Evolutionary conservation across 2,113 vertebrate species (phyloP).

Genomic region (Noctilio leporinus): DNA sequence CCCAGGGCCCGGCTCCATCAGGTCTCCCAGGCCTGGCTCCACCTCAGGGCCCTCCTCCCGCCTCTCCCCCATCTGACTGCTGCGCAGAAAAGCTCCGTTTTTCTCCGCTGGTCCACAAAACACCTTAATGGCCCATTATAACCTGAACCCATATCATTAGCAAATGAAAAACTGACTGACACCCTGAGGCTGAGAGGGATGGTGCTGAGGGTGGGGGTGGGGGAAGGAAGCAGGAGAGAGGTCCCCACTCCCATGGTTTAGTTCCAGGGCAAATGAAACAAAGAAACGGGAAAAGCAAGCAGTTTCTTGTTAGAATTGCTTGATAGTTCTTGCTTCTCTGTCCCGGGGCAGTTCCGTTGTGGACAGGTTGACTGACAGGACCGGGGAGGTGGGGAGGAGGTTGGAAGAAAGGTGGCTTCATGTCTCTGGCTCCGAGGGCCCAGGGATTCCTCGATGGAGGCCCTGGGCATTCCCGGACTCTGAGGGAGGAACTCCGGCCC

Average conservation of each 20-base stretch:
- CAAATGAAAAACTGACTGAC: constrained; percentile 39
- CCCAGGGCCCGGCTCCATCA: fast-evolving
- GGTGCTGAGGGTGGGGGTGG: not conserved
- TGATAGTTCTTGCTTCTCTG: not conserved
- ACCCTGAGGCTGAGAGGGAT: not conserved
- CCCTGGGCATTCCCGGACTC: not conserved
- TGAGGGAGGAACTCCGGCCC: not conserved
- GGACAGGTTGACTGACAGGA: not conserved
- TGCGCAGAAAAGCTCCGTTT: not conserved
- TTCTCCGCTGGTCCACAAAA: not conserved
- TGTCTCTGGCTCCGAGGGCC: not conserved
- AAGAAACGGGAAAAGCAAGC: not conserved
- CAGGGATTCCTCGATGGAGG: not conserved
- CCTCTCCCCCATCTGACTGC: fast-evolving
- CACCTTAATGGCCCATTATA: constrained; percentile 47
- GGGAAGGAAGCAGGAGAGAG: not conserved
- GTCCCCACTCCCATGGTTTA: not conserved
- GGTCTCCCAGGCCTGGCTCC: not conserved
- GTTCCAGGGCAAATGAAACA: constrained; percentile 4
- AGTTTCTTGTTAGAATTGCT: not conserved
- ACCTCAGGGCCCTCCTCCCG: not conserved
- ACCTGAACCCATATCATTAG: constrained; percentile 41
- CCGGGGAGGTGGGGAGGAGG: not conserved
- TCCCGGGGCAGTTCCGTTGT: not conserved
- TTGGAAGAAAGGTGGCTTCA: not conserved